phyloP scores from a whole-genome alignment of 2,113 vertebrate genomes.

The Megaptera novaeangliae region DNA sequence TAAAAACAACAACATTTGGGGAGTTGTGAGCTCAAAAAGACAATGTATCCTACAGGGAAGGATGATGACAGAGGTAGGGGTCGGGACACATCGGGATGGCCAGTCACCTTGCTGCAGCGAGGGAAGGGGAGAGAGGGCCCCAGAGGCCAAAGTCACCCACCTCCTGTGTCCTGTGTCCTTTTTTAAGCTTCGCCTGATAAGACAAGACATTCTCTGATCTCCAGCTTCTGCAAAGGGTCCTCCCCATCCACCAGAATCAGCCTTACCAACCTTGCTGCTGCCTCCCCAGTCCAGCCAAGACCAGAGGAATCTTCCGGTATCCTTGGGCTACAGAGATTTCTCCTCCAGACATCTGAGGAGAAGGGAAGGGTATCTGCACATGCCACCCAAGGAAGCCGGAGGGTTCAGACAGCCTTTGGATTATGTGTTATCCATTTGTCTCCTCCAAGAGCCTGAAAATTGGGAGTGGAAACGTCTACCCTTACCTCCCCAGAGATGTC shows the following conservation, averaged over 20 bases:
- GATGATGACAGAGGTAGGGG: not conserved
- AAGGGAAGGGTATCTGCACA: not conserved
- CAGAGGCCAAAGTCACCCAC: not conserved
- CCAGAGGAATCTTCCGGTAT: not conserved
- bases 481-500: not conserved
- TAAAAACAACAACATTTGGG: not conserved
- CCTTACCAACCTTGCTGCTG: not conserved
- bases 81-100: too few species aligned
- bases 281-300: not conserved
- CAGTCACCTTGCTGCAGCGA: not conserved
- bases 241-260: rapidly evolving
- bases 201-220: not conserved
- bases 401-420: not conserved
- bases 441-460: not conserved
- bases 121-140: not conserved
- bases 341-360: not conserved
- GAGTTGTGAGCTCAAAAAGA: not conserved
- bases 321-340: not conserved
- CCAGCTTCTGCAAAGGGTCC: not conserved
- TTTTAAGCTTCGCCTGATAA: not conserved
- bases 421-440: not conserved
- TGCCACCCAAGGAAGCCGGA: not conserved
- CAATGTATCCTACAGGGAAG: not conserved
- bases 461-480: not conserved
- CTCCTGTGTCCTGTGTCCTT: too few species aligned